Evolutionary conservation across 92 coral and sea anemone genomes (phyloP).

Genomic region (Umimayanthus kanabou): DNA sequence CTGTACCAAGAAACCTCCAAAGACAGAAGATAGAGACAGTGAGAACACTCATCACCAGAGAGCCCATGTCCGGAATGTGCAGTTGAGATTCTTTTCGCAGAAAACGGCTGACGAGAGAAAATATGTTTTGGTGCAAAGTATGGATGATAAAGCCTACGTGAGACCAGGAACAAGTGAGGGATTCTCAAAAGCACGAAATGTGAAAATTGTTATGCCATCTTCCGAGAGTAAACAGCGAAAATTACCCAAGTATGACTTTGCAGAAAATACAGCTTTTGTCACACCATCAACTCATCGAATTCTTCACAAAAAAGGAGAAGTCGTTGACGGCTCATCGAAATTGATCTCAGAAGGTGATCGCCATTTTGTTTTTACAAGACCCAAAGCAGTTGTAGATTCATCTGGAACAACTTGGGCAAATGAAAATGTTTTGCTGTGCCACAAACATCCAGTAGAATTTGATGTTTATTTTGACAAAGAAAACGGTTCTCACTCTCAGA

Average conservation of each 20-base stretch:
- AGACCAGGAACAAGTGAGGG: conserved; percentile 40
- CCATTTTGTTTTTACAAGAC: too few relatives aligned
- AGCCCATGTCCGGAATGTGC: conserved; percentile 45
- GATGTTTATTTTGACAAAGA: too few relatives aligned
- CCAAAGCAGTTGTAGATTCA: too few relatives aligned
- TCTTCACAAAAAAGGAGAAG: too few relatives aligned
- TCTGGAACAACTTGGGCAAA: too few relatives aligned
- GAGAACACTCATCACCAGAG: conserved; percentile 41
- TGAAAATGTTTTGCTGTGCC: too few relatives aligned
- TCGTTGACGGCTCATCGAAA: too few relatives aligned
- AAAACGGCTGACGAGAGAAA: conserved; percentile 8
- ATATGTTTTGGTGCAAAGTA: conserved; percentile 27
- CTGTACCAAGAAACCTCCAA: conserved; percentile 40
- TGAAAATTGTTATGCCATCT: conserved; percentile 13
- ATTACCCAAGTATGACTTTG: conserved; percentile 19
- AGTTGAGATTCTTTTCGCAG: conserved; percentile 20
- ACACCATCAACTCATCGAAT: conserved; percentile 8
- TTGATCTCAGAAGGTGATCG: too few relatives aligned
- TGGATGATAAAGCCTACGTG: conserved; percentile 31
- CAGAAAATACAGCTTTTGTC: not conserved
- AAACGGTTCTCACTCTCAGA: not conserved
- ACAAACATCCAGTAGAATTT: too few relatives aligned
- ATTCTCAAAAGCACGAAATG: conserved; percentile 34
- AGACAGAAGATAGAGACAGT: conserved; percentile 22
- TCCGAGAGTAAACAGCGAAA: conserved; percentile 3